phyloP scores from a whole-genome alignment of 2,113 vertebrate genomes.

The Mesocricetus auratus region DNA sequence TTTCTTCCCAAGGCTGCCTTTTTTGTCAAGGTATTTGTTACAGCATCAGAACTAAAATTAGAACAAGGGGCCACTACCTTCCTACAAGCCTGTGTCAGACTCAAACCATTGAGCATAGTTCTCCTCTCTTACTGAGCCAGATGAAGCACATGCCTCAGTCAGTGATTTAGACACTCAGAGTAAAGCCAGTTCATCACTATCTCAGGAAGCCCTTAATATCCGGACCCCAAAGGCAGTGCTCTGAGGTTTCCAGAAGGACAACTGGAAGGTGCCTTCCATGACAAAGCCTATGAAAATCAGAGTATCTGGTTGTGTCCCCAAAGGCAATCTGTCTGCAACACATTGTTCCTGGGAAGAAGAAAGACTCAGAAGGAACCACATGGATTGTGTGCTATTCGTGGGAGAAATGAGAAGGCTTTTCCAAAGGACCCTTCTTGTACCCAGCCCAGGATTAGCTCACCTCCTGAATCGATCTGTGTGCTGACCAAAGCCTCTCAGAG shows the following conservation, averaged over 20 bases:
- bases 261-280: not conserved
- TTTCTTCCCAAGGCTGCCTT: not conserved
- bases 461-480: not conserved
- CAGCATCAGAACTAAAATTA: no score
- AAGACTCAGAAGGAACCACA: not conserved
- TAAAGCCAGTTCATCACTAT: not conserved
- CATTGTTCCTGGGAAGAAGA: slow-evolving; percentile 12
- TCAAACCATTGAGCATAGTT: not conserved
- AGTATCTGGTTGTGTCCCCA: not conserved
- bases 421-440: not conserved
- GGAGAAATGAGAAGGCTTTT: slow-evolving; percentile 57
- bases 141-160: not conserved
- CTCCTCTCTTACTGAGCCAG: not conserved
- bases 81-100: no score
- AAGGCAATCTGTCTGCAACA: not conserved
- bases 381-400: not conserved
- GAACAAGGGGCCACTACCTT: no score
- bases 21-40: not conserved
- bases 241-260: not conserved
- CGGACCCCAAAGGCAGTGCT: not conserved
- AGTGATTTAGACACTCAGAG: not conserved
- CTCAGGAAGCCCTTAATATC: not conserved
- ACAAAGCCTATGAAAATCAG: not conserved
- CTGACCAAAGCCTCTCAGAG: not conserved
- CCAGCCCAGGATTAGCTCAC: not conserved